Conservation (phyloP, 2,888 invertebrate species). For the Scrobipalpa atriplicella region DNA sequence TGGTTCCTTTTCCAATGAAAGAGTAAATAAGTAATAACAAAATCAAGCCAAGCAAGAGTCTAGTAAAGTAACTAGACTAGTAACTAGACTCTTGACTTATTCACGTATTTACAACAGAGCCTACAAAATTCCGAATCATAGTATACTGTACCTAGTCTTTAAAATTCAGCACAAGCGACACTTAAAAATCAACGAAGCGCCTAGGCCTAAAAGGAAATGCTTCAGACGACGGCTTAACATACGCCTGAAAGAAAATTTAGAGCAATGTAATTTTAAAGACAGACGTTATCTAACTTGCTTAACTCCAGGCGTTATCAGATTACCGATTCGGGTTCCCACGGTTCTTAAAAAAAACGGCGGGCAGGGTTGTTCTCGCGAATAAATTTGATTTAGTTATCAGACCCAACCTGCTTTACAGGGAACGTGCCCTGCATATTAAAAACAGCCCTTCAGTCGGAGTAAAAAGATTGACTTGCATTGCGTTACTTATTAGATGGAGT, state of each 20-base stretch:
- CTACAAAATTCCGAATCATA: no score
- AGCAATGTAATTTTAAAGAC: neutral
- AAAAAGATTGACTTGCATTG: neutral
- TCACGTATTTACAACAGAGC: no score
- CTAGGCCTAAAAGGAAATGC: neutral
- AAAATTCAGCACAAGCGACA: neutral
- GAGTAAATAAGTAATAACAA: no score
- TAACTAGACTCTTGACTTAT: no score
- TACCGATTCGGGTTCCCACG: constrained; percentile 17
- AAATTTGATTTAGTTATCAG: constrained; percentile 72
- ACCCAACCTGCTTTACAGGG: constrained; percentile 58
- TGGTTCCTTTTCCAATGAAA: no score
- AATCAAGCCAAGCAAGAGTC: no score
- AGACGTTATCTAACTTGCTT: constrained; percentile 1
- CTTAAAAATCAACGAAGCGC: neutral
- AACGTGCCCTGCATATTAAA: constrained; percentile 64
- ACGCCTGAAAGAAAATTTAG: constrained; percentile 3
- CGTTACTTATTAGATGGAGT: no score
- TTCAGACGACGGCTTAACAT: neutral
- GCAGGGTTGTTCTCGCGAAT: constrained; percentile 53
- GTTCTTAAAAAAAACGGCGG: constrained; percentile 27
- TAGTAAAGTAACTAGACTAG: no score
- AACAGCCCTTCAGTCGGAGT: constrained; percentile 36
- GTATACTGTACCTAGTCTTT: no score
- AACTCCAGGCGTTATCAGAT: constrained; percentile 13